Evolutionary conservation across 2,888 invertebrate genomes (phyloP).

Genomic region (Agapetus fuscipes): DNA sequence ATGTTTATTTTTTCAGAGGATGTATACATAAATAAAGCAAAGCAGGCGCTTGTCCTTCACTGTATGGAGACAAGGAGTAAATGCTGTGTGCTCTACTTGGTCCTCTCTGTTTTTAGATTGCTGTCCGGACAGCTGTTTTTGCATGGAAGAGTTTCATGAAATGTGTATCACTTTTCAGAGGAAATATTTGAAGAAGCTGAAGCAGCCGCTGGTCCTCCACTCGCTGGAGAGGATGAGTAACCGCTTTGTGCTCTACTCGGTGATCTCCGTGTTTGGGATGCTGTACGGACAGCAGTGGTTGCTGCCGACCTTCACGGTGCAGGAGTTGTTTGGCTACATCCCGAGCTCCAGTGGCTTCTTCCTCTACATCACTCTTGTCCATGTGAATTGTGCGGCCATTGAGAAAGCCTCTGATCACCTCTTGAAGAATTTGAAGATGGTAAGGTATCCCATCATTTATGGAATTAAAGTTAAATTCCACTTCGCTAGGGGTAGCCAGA

Average conservation of each 20-base stretch:
- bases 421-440: conserved; percentile 9
- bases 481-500: no score
- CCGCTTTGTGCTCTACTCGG: conserved; percentile 5
- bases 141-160: no score
- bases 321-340: conserved; percentile 13
- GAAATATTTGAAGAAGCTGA: conserved; percentile 6
- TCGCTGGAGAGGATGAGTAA: conserved; percentile 4
- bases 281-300: conserved; percentile 12
- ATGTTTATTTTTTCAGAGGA: no score
- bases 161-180: conserved; percentile 3
- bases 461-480: no score
- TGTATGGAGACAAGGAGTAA: no score
- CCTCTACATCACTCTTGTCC: conserved; percentile 7
- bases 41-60: no score
- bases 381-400: conserved; percentile 12
- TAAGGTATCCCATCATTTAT: conserved; percentile 1
- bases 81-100: no score
- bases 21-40: no score
- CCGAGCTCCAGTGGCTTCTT: conserved; percentile 3
- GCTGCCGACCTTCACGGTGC: conserved; percentile 12
- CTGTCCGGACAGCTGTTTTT: no score
- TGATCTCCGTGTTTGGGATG: conserved; percentile 2
- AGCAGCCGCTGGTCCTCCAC: conserved; percentile 4
- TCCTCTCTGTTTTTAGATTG: no score
- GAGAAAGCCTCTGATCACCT: conserved; percentile 9